Base-by-base conservation (phyloP, 2,888 invertebrate species). In the Ochropleura leucogaster region DNA sequence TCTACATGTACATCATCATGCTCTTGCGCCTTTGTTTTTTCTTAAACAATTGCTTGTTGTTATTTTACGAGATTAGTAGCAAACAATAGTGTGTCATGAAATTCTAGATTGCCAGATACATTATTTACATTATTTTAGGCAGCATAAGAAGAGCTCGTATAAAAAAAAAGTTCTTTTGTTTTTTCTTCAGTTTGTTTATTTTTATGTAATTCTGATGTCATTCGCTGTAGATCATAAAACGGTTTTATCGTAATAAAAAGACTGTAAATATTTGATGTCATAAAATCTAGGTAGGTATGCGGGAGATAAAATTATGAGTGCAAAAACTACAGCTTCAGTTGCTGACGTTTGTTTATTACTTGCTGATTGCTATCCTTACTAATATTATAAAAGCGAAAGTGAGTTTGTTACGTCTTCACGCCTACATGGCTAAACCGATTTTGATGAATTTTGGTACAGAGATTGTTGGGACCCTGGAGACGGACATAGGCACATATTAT, bases 141-240 rank as follows among this genome's bases (percentile, higher is more conserved):
- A n/a, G 10, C 14, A 5, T 14, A 53, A 55, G 46, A 79, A 2
- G 42, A 16, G 53, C 64, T 55, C 18, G 8, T 53, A 42, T 53
- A 72, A 59, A n/a, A n/a, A n/a, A n/a, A n/a, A 66, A 55, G 8
- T 30, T 18, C 18, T 57, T 60, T 40, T 55, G 44, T 55, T 65
- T 55, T 65, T 55, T 72, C 40, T 60, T 42, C 42, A 5, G n/a
- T 20, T 65, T 53, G n/a, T 53, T 59, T 59, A 53, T 49, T 65
- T 20, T 74, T 49, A 57, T 44, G 42, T 75, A n/a, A 80, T 75
- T 75, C 74, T 75, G 80, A 76, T 76, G 67, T 76, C 65, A 68
- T 60, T 62, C 49, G 30, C 16, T 42, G 67, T 51, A 53, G 40
- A 63, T 70, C 60, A 66, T 79, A 67, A 60, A 51, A 62, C 55